phyloP scores from a whole-genome alignment of 2,113 vertebrate genomes.

The Grallaria varia region DNA sequence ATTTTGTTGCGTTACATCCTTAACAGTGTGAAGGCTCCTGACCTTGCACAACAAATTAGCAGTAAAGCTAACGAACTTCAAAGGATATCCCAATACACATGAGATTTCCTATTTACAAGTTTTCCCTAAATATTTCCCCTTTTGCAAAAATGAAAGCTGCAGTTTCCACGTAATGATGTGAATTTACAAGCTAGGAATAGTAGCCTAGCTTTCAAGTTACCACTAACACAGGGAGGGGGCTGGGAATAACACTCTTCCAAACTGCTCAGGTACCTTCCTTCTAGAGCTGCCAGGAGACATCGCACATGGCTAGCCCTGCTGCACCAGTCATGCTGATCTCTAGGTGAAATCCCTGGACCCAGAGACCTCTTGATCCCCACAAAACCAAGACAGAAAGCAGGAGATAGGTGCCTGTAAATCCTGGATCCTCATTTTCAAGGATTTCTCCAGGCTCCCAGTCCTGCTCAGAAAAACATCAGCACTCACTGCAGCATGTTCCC shows the following conservation, averaged over 20 bases:
- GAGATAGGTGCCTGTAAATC: not conserved
- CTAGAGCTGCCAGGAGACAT: constrained; percentile 13
- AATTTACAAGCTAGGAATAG: not conserved
- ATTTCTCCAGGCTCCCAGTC: not conserved
- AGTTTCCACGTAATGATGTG: not conserved
- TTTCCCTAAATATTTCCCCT: not conserved
- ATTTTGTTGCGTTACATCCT: not conserved
- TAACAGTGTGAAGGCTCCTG: not conserved
- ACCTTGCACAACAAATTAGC: not conserved
- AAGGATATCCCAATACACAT: not conserved
- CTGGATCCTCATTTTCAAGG: not conserved
- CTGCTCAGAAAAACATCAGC: not conserved
- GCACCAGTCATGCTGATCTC: not conserved
- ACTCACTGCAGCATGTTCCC: rapidly evolving
- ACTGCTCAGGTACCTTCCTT: not conserved
- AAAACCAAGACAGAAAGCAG: not conserved
- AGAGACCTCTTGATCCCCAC: not conserved
- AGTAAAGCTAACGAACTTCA: not conserved
- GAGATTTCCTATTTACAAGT: not conserved
- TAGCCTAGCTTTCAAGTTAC: not conserved
- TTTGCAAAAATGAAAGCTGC: not conserved
- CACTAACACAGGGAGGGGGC: not conserved
- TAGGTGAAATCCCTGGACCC: not conserved
- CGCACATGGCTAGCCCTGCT: not conserved
- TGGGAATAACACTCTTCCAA: not conserved